Evolutionary conservation across 1,140 invertebrate species (phyloP), one percentile per base, ranked within the genome.

Genomic region (Drosophila virilis): DNA sequence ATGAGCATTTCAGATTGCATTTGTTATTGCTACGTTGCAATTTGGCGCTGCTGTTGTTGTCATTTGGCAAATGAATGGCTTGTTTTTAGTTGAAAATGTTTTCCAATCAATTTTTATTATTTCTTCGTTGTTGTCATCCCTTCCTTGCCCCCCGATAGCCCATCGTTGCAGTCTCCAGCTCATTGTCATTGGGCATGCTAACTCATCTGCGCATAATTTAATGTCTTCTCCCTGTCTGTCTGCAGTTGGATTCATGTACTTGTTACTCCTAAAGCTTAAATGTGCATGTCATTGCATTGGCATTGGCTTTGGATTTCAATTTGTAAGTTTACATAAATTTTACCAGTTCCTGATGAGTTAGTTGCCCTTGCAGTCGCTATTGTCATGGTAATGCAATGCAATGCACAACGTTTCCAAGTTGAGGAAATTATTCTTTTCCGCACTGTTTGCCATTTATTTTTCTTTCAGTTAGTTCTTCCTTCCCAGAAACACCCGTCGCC

Each of bases 131-230:
- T 28, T 9, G 38, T 40, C 12, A 40, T 40, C 38, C 38, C 38
- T 28, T 28, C 22, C 4, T 5, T 28, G 3, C 1, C 22, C 22
- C 22, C 4, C 22, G 22, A 5, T 28, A 0, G 38, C 9, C 38
- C 8, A 6, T 40, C 38, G 38, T 12, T 15, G 51, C 33, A 13
- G 32, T 33, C 7, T 45, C 51, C 32, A 35, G 13, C 52, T 43
- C 80, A 80, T 84, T 80, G 81, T 77, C 79, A 86, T 86, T 80
- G 76, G 71, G 77, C 90, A 80, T 91, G 90, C 90, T 85, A 91
- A 91, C 90, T 91, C 90, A 91, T 91, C 90, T 91, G 90, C 86
- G 90, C 90, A 90, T 91, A 91, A 91, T 89, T 91, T 91, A 91
- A 91, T 91, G 86, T 76, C 70, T 66, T 45, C 55, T 43, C 50